These are phyloP conservation scores for Bombylius major DNA, from an alignment of 2,888 invertebrate genomes.

Conservation along the genomic window DNA sequence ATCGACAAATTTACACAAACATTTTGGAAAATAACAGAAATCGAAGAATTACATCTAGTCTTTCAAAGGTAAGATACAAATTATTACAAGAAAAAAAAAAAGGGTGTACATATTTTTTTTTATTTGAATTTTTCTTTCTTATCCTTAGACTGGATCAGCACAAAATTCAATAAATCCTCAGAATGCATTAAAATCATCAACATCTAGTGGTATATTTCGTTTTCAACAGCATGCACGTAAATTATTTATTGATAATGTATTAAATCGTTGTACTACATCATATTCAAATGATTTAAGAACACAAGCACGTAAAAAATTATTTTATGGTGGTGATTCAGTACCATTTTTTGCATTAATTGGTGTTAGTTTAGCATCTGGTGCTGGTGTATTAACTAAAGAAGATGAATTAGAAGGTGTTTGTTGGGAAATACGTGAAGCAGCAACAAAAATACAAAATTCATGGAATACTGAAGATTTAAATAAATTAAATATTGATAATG, in stretches of 20 bases:
- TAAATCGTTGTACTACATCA: constrained; percentile 54
- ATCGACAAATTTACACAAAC: constrained; percentile 40
- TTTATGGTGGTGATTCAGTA: constrained; percentile 56
- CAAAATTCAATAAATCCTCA: too few relatives aligned
- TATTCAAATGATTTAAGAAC: constrained; percentile 49
- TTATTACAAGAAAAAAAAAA: too few relatives aligned
- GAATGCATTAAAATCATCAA: not conserved
- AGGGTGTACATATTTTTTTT: too few relatives aligned
- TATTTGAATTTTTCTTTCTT: too few relatives aligned
- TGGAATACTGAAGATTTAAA: constrained; percentile 29
- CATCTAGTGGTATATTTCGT: constrained; percentile 34
- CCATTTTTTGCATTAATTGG: constrained; percentile 65
- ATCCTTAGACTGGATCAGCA: constrained; percentile 4
- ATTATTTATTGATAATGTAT: constrained; percentile 54
- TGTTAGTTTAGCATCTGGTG: constrained; percentile 58
- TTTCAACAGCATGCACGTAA: constrained; percentile 50
- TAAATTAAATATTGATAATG: constrained; percentile 18
- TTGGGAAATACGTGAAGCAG: constrained; percentile 55
- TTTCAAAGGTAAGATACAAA: constrained; percentile 27
- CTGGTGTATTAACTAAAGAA: constrained; percentile 59
- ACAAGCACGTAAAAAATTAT: constrained; percentile 48
- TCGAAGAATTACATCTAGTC: constrained; percentile 25
- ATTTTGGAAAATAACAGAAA: constrained; percentile 36
- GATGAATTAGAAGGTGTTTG: constrained; percentile 67
- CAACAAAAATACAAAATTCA: constrained; percentile 28